phyloP scores from a whole-genome alignment of 2,113 vertebrate genomes.

The Pardalotus punctatus region DNA sequence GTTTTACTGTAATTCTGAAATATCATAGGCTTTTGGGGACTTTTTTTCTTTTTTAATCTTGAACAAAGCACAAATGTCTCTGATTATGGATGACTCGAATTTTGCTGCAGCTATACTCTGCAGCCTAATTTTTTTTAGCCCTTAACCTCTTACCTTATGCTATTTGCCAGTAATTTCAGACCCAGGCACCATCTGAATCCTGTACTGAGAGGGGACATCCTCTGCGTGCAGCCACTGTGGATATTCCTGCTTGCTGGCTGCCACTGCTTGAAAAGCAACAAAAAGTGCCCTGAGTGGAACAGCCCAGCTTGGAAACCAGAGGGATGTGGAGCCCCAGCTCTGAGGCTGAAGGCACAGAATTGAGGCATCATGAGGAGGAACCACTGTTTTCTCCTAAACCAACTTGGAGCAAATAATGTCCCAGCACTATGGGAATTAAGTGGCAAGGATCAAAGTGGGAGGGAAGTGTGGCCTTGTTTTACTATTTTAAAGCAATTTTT shows the following conservation, averaged over 20 bases:
- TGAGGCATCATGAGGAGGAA: neutral
- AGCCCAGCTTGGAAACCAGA: neutral
- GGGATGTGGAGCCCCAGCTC: neutral
- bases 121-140: neutral
- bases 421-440: neutral
- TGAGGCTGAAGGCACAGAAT: neutral
- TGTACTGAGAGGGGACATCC: neutral
- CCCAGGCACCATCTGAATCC: neutral
- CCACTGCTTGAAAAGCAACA: neutral
- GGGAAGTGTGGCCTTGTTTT: neutral
- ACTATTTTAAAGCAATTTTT: neutral
- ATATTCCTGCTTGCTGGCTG: neutral
- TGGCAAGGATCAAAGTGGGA: neutral
- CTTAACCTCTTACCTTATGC: neutral
- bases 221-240: neutral
- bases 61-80: neutral
- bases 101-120: neutral
- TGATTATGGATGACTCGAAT: conserved; percentile 3
- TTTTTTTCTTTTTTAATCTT: neutral
- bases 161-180: neutral
- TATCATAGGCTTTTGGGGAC: conserved; percentile 4
- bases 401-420: neutral
- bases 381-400: neutral
- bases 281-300: neutral
- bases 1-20: conserved; percentile 39